Base-by-base conservation (phyloP, 1,140 invertebrate species). In the Brachystomella parvula region DNA sequence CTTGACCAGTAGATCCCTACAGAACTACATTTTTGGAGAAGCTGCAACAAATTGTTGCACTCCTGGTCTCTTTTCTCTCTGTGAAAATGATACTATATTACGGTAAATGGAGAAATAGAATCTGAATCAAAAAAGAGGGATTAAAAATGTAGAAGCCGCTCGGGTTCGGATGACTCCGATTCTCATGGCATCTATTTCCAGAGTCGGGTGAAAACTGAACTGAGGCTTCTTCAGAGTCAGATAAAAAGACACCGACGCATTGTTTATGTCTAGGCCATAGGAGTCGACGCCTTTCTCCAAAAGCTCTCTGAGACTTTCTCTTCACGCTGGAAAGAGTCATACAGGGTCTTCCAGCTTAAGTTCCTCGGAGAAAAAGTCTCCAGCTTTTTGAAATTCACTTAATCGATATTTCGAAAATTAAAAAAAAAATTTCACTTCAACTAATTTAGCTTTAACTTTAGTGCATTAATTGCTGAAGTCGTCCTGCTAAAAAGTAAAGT, bases 131-230 rank as follows among this genome's bases (percentile, higher is more conserved):
- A 39, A 39, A 53, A 53, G 21, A 9, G 49, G 49, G 49, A 53
- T 53, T 53, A 53, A 53, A 53, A 19, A 53, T 53, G 12, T 6
- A 53, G 24, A 26, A 53, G 49, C 49, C 49, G 49, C 49, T 26
- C 12, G 49, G 49, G 24, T 15, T 53, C 49, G 49, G 49, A 24
- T 26, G 24, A 24, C 3, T 15, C 49, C 49, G 49, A 53, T 17
- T 6, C 6, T 9, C 35, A 19, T 19, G 35, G 35, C 6, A 9
- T 39, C 35, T 39, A 39, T 39, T 39, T 39, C 35, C 19, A 39
- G 35, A 39, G 19, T 9, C 19, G 6, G 6, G 35, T 6, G 19
- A 39, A 19, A 19, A 39, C 19, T 39, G 35, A 19, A 6, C 19
- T 6, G 35, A 9, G 35, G 19, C 6, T 39, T 19, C 35, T 39